phyloP scores from a whole-genome alignment of 2,797 vertebrate genomes.

The Protonibea diacanthus region DNA sequence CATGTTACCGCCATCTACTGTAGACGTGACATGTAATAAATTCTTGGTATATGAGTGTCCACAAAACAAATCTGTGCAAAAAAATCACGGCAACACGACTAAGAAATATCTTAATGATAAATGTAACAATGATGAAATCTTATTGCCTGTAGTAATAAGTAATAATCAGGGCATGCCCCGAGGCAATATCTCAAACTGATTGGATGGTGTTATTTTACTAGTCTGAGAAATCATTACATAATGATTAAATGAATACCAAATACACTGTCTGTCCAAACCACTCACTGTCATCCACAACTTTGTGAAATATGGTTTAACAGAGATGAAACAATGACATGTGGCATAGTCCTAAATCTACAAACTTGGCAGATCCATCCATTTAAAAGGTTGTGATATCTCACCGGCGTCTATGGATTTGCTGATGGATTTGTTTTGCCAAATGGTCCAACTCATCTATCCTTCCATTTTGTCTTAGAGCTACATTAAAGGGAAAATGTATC shows the following conservation, averaged over 20 bases:
- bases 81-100: neutral
- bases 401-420: neutral
- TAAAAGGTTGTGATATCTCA: neutral
- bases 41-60: too few species aligned
- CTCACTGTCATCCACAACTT: neutral
- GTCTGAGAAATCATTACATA: neutral
- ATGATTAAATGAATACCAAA: neutral
- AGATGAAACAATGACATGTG: neutral
- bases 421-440: slow-evolving; percentile 11
- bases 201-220: neutral
- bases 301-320: neutral
- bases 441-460: neutral
- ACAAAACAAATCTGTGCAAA: slow-evolving; percentile 1
- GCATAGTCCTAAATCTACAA: neutral
- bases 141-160: slow-evolving; percentile 7
- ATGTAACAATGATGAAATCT: neutral
- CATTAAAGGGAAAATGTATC: neutral
- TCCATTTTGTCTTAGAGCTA: neutral
- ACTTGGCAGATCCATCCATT: neutral
- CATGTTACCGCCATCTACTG: neutral
- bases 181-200: neutral
- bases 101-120: neutral
- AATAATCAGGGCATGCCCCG: neutral
- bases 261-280: neutral
- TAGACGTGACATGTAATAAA: neutral